Evolutionary conservation across 30 jellyfish, hydroid and myxozoan species (phyloP).

Genomic region (Turritopsis dohrnii): DNA sequence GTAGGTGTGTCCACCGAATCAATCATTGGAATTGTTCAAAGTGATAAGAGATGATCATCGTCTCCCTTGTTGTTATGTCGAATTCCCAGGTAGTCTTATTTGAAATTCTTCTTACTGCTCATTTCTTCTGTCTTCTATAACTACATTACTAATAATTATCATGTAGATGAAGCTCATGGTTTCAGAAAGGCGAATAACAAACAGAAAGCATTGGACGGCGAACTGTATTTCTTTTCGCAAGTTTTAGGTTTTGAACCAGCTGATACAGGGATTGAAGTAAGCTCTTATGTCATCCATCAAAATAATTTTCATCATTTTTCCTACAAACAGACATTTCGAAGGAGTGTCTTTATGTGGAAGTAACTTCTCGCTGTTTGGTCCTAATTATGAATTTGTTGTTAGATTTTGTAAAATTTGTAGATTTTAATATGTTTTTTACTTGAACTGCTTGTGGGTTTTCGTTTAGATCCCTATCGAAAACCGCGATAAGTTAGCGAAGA

Average conservation of each 20-base stretch:
- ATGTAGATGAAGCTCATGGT: slow-evolving; percentile 79
- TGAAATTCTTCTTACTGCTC: background rate
- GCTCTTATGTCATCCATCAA: background rate
- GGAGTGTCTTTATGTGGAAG: too few species aligned
- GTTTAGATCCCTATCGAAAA: slow-evolving; percentile 10
- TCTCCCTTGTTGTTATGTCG: background rate
- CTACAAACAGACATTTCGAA: too few species aligned
- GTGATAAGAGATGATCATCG: background rate
- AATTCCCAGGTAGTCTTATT: background rate
- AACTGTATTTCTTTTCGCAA: slow-evolving; percentile 66
- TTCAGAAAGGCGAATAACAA: slow-evolving; percentile 70
- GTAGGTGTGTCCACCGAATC: background rate
- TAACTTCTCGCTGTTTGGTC: too few species aligned
- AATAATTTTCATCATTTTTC: background rate
- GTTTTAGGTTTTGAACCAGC: slow-evolving; percentile 70
- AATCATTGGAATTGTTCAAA: background rate
- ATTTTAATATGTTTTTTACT: background rate
- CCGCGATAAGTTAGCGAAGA: background rate
- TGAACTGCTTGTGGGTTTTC: background rate
- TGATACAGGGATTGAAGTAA: slow-evolving; percentile 78
- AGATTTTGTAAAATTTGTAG: too few species aligned
- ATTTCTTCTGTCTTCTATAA: too few species aligned
- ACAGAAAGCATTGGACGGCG: slow-evolving; percentile 80
- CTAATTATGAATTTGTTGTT: too few species aligned
- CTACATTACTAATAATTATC: too few species aligned